These are phyloP conservation scores for Sussaba pulchella DNA, from an alignment of 2,888 invertebrate species.

Conservation along the genomic window DNA sequence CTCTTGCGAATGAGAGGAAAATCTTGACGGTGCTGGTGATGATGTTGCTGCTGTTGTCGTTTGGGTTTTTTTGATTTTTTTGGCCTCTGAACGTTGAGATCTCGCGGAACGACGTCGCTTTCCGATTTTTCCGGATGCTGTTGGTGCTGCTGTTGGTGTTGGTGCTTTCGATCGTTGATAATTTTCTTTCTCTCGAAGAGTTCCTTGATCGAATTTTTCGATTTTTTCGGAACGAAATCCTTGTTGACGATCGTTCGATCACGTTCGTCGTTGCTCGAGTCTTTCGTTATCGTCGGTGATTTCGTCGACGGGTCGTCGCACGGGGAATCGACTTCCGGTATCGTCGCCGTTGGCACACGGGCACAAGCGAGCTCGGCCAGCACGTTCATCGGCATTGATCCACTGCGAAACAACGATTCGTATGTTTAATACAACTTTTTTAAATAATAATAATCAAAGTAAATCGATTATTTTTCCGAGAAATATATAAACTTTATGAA, in stretches of 20 bases:
- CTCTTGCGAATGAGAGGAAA: slow-evolving; percentile 79
- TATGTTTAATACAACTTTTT: slow-evolving; percentile 8
- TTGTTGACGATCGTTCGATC: slow-evolving; percentile 46
- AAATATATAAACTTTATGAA: no score
- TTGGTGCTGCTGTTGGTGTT: no score
- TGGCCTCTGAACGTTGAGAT: slow-evolving; percentile 72
- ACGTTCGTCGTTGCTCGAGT: slow-evolving; percentile 57
- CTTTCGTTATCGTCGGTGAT: slow-evolving; percentile 43
- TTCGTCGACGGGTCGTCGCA: slow-evolving; percentile 58
- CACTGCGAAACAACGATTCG: slow-evolving; percentile 73
- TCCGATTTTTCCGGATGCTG: slow-evolving; percentile 74
- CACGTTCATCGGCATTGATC: slow-evolving; percentile 82
- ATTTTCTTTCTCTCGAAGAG: slow-evolving; percentile 82
- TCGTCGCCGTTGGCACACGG: slow-evolving; percentile 80
- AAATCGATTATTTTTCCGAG: background rate
- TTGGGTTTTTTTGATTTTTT: slow-evolving; percentile 77
- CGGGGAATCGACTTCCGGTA: slow-evolving; percentile 53
- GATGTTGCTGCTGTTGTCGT: slow-evolving; percentile 62
- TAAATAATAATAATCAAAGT: background rate
- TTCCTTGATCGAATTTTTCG: slow-evolving; percentile 81
- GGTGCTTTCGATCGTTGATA: slow-evolving; percentile 78
- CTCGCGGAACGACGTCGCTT: slow-evolving; percentile 66
- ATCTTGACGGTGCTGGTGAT: slow-evolving; percentile 69
- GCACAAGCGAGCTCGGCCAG: slow-evolving; percentile 82
- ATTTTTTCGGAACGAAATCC: slow-evolving; percentile 73